Percentiles rank a stretch among this genome's conserved stretches.
phyloP scores from a whole-genome alignment of 35 echinoderm and acorn worm genomes.

The Strongylocentrotus purpuratus region DNA sequence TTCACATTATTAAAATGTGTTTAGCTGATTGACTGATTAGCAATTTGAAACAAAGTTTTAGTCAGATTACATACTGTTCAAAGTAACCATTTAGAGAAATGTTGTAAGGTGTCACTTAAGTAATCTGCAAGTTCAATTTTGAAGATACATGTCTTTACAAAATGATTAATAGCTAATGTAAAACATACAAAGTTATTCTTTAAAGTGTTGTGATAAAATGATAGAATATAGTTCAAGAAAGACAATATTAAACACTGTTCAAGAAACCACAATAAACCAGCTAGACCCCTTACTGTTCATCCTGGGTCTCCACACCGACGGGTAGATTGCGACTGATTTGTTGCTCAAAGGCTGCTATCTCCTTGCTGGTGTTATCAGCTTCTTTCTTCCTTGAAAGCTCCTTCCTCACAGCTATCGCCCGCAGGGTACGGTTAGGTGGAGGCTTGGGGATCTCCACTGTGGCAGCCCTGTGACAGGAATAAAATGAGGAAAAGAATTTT shows the following conservation, averaged over 20 bases:
- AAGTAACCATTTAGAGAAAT: no score
- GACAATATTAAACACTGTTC: neutral
- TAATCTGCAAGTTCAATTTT: no score
- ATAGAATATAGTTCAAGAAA: neutral
- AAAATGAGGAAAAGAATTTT: neutral
- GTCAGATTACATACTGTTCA: no score
- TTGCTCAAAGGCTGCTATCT: slow-evolving; percentile 84
- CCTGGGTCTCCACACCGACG: slow-evolving; percentile 58
- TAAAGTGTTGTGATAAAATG: no score
- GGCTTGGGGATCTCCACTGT: slow-evolving; percentile 88
- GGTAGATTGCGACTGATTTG: slow-evolving; percentile 73
- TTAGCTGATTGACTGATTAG: no score
- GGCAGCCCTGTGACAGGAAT: slow-evolving; percentile 75
- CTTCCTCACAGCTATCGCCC: slow-evolving; percentile 75
- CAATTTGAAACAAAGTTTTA: no score
- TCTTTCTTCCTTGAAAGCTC: slow-evolving; percentile 80
- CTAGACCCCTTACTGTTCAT: slow-evolving; percentile 68
- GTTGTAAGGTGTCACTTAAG: no score
- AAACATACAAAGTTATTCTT: no score
- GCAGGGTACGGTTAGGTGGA: slow-evolving; percentile 85
- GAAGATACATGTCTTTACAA: no score
- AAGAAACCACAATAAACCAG: neutral
- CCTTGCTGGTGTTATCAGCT: slow-evolving; percentile 69
- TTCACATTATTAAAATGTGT: no score
- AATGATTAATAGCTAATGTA: no score